Conservation (phyloP, 2,113 vertebrate genomes). For the Periophthalmodon schlosseri region DNA sequence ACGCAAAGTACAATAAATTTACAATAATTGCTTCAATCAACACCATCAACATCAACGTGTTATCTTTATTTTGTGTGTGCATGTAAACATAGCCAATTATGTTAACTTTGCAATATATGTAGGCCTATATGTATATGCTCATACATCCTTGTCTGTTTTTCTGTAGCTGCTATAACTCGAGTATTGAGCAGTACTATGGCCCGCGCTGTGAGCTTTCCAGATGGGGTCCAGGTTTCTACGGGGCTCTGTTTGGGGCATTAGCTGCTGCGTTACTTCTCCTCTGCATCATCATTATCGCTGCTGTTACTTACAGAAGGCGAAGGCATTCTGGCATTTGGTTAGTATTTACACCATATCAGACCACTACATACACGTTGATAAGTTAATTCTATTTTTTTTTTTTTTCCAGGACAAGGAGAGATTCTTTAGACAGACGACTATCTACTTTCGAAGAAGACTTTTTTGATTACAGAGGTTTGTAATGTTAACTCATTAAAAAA, state of each 20-base stretch:
- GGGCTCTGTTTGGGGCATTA: conserved; percentile 72
- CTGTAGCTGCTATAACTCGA: conserved; percentile 60
- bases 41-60: too few species aligned
- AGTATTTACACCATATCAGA: conserved; percentile 11
- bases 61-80: background rate
- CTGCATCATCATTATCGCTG: conserved; percentile 41
- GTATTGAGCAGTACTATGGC: conserved; percentile 63
- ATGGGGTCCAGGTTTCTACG: conserved; percentile 70
- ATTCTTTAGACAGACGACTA: conserved; percentile 23
- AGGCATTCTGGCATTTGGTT: conserved; percentile 39
- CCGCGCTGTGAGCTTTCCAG: conserved; percentile 61
- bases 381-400: background rate
- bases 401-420: conserved; percentile 23
- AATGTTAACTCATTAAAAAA: background rate
- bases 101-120: too few species aligned
- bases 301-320: conserved; percentile 35
- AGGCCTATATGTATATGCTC: background rate
- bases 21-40: too few species aligned
- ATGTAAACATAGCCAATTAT: too few species aligned
- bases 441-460: conserved; percentile 57
- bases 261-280: conserved; percentile 53
- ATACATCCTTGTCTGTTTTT: background rate
- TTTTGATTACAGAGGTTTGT: conserved; percentile 65
- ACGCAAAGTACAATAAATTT: too few species aligned
- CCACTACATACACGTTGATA: background rate